Conservation (phyloP, 1,140 invertebrate genomes). For the Ceratosolen fusciceps region DNA sequence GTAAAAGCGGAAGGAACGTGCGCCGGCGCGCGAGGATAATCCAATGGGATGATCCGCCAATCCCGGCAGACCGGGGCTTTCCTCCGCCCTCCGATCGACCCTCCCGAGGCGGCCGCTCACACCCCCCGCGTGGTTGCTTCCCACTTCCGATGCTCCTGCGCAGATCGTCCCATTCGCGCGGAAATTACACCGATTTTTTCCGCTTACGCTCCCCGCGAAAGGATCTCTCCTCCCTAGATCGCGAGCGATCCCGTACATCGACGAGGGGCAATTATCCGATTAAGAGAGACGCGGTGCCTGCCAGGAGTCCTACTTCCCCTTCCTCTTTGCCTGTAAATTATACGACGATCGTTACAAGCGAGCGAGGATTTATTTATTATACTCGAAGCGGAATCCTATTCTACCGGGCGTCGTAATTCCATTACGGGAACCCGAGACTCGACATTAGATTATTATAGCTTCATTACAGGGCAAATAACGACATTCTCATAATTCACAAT, state of each 20-base stretch:
- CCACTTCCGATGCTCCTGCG: conserved; percentile 1
- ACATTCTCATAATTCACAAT: neutral
- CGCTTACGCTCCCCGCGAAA: no score
- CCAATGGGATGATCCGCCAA: conserved; percentile 51
- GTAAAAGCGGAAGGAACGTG: neutral
- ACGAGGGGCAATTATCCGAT: no score
- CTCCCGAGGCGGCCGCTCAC: conserved; percentile 3
- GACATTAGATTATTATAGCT: neutral
- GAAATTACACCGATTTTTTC: neutral
- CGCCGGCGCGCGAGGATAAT: conserved; percentile 48
- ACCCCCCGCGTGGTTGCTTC: neutral
- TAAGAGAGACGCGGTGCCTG: no score
- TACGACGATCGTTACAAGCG: no score
- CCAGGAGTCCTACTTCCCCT: no score
- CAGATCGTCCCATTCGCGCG: neutral
- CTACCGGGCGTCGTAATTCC: no score
- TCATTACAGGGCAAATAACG: neutral
- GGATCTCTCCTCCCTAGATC: neutral
- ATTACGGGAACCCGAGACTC: no score
- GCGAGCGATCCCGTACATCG: neutral
- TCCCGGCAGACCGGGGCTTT: conserved; percentile 12
- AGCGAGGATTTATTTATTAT: no score
- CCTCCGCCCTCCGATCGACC: conserved; percentile 31
- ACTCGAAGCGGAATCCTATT: no score
- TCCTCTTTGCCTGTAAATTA: no score